These are phyloP conservation scores for Halcyon badia DNA, from an alignment of 2,797 vertebrate genomes.

Conservation along the genomic window DNA sequence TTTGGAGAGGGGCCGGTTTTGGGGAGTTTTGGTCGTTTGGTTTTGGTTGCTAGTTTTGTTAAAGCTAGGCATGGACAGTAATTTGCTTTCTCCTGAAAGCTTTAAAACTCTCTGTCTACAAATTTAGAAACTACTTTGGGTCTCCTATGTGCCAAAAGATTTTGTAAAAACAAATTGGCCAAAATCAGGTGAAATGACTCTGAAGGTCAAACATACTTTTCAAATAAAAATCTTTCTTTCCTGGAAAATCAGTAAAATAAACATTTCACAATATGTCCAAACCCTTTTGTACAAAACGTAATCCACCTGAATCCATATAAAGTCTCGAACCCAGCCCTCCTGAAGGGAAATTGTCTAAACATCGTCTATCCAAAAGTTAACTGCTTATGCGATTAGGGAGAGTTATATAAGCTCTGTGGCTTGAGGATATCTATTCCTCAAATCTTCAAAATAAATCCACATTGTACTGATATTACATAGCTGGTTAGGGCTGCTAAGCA, in stretches of 20 bases:
- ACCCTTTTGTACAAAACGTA: neutral
- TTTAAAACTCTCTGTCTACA: neutral
- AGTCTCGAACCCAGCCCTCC: neutral
- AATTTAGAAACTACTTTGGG: neutral
- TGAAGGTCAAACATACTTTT: neutral
- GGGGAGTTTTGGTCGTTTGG: neutral
- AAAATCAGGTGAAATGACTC: neutral
- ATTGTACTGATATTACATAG: neutral
- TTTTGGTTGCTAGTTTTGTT: neutral
- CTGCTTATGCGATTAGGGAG: neutral
- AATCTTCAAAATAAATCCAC: neutral
- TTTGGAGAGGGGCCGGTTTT: rapidly evolving
- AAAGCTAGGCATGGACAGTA: neutral
- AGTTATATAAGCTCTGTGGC: neutral
- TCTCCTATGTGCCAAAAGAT: neutral
- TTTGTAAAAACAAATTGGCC: rapidly evolving
- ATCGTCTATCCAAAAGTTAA: neutral
- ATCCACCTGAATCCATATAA: neutral
- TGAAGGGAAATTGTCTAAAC: neutral
- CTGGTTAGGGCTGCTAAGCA: neutral
- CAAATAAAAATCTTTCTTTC: neutral
- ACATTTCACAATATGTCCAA: neutral
- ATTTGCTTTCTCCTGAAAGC: neutral
- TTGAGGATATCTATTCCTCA: neutral
- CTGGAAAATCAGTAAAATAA: neutral